Evolutionary conservation across 2,797 vertebrate species (phyloP).

Genomic region (Tinamus major): DNA sequence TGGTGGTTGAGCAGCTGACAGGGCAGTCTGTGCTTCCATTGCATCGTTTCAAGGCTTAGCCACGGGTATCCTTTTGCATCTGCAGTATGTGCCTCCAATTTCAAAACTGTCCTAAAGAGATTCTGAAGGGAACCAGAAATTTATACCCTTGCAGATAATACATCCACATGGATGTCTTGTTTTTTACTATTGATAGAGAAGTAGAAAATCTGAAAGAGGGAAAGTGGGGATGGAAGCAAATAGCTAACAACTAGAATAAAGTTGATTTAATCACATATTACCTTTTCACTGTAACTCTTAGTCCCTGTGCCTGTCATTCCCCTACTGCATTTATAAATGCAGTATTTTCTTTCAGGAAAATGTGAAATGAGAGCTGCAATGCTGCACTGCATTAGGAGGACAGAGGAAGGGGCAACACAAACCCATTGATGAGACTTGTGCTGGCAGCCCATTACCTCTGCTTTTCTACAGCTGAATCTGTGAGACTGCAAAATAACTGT

Average conservation of each 20-base stretch:
- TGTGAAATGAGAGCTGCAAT: neutral
- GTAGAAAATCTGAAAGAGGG: neutral
- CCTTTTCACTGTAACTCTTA: neutral
- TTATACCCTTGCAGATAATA: neutral
- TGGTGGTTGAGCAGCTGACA: fast-evolving
- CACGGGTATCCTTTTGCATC: fast-evolving
- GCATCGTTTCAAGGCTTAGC: neutral
- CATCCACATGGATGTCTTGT: neutral
- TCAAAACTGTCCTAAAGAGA: neutral
- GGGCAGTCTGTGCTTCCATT: neutral
- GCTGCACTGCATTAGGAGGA: neutral
- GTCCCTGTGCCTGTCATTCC: neutral
- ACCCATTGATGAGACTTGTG: neutral
- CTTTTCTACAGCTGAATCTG: neutral
- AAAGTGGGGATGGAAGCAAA: neutral
- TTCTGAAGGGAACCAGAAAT: neutral
- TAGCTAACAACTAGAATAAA: neutral
- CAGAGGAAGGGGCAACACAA: neutral
- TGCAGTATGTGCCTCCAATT: neutral
- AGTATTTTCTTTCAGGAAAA: neutral
- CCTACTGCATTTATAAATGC: neutral
- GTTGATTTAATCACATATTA: neutral
- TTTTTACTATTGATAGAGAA: neutral
- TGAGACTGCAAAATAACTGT: neutral
- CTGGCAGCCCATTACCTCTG: neutral